Evolutionary conservation across 2,888 invertebrate genomes (phyloP), one percentile per base, ranked within the genome.

Genomic region (Noctua comes): DNA sequence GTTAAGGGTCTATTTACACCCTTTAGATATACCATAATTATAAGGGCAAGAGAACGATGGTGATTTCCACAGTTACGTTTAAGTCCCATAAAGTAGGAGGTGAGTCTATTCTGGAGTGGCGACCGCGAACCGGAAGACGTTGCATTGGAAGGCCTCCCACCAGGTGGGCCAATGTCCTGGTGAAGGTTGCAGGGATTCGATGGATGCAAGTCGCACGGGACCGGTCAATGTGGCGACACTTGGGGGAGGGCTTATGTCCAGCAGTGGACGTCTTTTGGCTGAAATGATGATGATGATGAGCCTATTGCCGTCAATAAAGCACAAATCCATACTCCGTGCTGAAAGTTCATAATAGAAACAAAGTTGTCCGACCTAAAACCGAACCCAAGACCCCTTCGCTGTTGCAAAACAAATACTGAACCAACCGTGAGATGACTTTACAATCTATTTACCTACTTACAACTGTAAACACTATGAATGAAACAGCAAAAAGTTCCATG

Each of bases 401-500:
- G 21, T 36, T 21, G 36, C 21, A 43, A 43, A 43, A n/a, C 7
- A 66, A 62, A 31, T 31, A 62, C 62, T 43, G 7, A 43, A 40
- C 7, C 13, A 66, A 1, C 16, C n/a, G 46, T 64, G n/a, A 51
- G 48, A 73, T 48, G 48, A 36, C 36, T 48, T 46, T 57, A 46
- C 46, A 18, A 31, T 57, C 24, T 31, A 68, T 11, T 46, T 5
- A 21, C 2, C 16, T 27, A 27, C 8, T 5, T 16, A 40, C n/a
- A 40, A 24, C 21, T 64, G 27, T 48, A 66, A 59, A 40, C n/a
- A 62, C 2, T 70, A 36, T 82, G 70, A 82, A 81, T 77, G 66
- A 77, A 82, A 59, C 54, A 71, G 77, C 66, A 71, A 82, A 77
- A 31, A 62, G 0, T 46, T 36, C 27, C 36, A 80, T 11, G 27